phyloP scores from a whole-genome alignment of 1,140 invertebrate genomes.

The Drosophila tani region DNA sequence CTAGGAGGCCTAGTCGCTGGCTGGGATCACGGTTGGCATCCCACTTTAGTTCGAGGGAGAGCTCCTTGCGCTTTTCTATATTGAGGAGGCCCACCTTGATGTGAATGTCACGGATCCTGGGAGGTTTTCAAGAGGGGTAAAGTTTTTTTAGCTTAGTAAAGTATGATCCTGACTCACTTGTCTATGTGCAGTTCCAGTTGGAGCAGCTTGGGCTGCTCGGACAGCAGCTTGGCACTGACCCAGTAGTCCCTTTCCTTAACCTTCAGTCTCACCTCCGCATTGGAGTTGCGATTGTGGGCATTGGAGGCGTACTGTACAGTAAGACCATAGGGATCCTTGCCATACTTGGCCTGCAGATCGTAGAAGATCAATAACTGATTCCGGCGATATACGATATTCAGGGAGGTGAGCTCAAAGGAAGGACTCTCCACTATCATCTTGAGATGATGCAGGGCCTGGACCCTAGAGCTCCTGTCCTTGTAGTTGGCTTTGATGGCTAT shows the following conservation, averaged over 20 bases:
- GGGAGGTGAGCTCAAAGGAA: slow-evolving; percentile 88
- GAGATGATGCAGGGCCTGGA: slow-evolving; percentile 87
- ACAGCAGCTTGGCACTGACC: slow-evolving; percentile 79
- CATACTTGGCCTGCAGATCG: slow-evolving; percentile 75
- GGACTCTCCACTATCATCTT: slow-evolving; percentile 90
- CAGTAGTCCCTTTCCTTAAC: slow-evolving; percentile 89
- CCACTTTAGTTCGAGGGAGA: slow-evolving; percentile 91
- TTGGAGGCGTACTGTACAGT: slow-evolving; percentile 71
- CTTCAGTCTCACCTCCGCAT: slow-evolving; percentile 87
- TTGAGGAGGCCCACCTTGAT: slow-evolving; percentile 87
- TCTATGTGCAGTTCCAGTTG: slow-evolving; percentile 90
- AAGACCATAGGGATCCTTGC: slow-evolving; percentile 77
- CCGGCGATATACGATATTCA: slow-evolving; percentile 88
- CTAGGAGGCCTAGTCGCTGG: slow-evolving; percentile 85
- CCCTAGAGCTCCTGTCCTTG: slow-evolving; percentile 88
- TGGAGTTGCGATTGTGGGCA: slow-evolving; percentile 86
- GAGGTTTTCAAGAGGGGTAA: background rate
- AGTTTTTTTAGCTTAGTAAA: too few relatives aligned
- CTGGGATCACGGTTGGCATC: slow-evolving; percentile 92
- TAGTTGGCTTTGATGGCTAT: slow-evolving; percentile 89
- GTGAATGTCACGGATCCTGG: slow-evolving; percentile 90
- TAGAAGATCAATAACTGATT: slow-evolving; percentile 69
- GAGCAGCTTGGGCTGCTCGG: slow-evolving; percentile 67
- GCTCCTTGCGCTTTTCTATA: slow-evolving; percentile 87
- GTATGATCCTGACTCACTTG: slow-evolving; percentile 89